Base-by-base conservation (phyloP, 1,140 invertebrate genomes). In the Listronotus bonariensis region DNA sequence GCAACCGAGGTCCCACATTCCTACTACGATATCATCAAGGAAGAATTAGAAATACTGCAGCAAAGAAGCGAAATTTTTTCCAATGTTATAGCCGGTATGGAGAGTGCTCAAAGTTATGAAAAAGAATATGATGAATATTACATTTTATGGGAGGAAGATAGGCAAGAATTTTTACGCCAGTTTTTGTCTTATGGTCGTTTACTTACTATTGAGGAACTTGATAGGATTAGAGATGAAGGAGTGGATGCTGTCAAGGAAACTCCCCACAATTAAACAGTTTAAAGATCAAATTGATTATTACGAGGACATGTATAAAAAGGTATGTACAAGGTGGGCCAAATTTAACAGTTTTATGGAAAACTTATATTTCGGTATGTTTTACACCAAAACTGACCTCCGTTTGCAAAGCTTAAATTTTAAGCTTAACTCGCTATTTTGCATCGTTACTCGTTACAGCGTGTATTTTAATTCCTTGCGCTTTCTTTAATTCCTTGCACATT, bases 211-310 rank as follows among this genome's bases (percentile, higher is more conserved):
- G 94, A 97, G 73, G 95, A 97, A 80, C 85, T 93, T 60, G 93
- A 96, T 68, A 83, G 88, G 68, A 83, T 92, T 68, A 78, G 82
- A 14, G 76, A 81, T 26, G 81, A 83, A 40, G 85, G 87, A 68
- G 80, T 82, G 32, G 84, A 84, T 68, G 82, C 84, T 4, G 54
- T 76, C 1, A 77, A 77, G 63, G 74, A 74, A 51, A 53, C 65
- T 14, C 81, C 89, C 95, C 15, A 92, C 89, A 66, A 90, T 96
- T 78, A 89, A 92, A 68, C 90, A 92, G 63, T 97, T 96, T 77
- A 88, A 93, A 67, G 91, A 96, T 80, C 92, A 96, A 85, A 96
- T 97, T 71, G 93, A 97, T 76, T 88, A 88, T 65, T 97, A 93
- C 77, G 94, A 96, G 80, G 89, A 88, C 68, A 83, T 96, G 5